These are phyloP conservation scores for Irena cyanogastra DNA, from an alignment of 2,113 vertebrate genomes.

Conservation along the genomic window DNA sequence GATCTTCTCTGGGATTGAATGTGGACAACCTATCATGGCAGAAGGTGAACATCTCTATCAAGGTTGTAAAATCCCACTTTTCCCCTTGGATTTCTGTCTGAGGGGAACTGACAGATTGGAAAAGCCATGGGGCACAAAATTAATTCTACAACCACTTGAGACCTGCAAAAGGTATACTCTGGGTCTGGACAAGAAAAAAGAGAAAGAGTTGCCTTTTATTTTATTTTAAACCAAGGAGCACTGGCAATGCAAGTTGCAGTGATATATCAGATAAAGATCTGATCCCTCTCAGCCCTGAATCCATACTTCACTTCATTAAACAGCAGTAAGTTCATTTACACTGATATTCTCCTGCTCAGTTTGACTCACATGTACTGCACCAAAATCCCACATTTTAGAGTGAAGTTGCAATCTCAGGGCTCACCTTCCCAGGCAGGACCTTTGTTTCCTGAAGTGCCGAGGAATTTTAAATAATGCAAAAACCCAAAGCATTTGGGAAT, in stretches of 20 bases:
- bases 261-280: neutral
- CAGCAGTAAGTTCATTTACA: neutral
- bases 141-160: neutral
- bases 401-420: neutral
- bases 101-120: neutral
- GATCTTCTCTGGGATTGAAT: neutral
- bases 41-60: neutral
- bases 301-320: neutral
- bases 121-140: neutral
- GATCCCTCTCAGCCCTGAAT: neutral
- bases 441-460: neutral
- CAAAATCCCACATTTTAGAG: neutral
- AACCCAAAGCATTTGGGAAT: neutral
- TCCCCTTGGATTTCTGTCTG: neutral
- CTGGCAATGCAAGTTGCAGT: neutral
- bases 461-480: neutral
- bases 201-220: neutral
- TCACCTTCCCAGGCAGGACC: neutral
- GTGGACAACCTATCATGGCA: neutral
- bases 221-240: neutral
- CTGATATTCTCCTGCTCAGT: neutral
- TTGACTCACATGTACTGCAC: neutral
- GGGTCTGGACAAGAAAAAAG: neutral
- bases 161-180: neutral
- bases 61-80: neutral